These are phyloP conservation scores for Temnothorax unifasciatus DNA, from an alignment of 2,888 invertebrate genomes.

Conservation along the genomic window DNA sequence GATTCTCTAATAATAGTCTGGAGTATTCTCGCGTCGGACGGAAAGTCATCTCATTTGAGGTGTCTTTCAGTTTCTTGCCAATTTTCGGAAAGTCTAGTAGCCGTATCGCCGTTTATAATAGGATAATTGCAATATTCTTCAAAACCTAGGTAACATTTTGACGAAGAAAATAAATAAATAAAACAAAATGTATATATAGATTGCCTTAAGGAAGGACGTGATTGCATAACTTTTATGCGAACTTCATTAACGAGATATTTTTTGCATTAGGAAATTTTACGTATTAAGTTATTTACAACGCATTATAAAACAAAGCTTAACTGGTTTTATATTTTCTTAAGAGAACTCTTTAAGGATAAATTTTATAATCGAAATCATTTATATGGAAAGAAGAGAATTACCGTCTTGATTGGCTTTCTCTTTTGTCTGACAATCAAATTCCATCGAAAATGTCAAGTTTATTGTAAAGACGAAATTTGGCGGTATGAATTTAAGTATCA, in stretches of 20 bases:
- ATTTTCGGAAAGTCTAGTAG: constrained; percentile 74
- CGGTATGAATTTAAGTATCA: not conserved
- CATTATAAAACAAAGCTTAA: not conserved
- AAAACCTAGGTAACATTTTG: not conserved
- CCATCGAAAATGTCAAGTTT: not conserved
- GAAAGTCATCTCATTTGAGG: constrained; percentile 68
- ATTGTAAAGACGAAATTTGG: not conserved
- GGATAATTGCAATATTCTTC: constrained; percentile 17
- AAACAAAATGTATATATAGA: constrained; percentile 3
- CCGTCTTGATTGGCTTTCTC: not conserved
- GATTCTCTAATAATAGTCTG: constrained; percentile 80
- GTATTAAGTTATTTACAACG: not conserved
- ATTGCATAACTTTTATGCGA: not conserved
- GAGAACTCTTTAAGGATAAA: not conserved
- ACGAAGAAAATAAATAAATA: constrained; percentile 2
- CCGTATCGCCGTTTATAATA: constrained; percentile 15
- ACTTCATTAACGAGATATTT: not conserved
- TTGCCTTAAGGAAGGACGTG: not conserved
- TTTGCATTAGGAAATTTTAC: not conserved
- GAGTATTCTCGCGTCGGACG: constrained; percentile 76
- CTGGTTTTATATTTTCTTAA: not conserved
- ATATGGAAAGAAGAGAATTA: not conserved
- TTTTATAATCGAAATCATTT: not conserved
- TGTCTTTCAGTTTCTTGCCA: constrained; percentile 73
- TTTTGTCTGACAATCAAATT: not conserved